Evolutionary conservation across 2,888 invertebrate genomes (phyloP).

Genomic region (Erebia aethiops): DNA sequence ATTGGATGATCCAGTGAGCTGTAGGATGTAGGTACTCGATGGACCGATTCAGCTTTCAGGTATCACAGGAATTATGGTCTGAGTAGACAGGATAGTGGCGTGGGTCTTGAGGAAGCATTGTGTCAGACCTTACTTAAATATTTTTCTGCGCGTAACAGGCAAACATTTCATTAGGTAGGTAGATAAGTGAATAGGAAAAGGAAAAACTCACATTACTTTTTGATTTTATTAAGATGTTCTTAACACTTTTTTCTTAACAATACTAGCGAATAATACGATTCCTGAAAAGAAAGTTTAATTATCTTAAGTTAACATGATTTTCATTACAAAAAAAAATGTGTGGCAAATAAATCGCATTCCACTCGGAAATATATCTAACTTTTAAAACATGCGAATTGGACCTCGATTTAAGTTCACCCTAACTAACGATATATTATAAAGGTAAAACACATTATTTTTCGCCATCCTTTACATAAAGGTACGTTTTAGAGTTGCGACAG

Average conservation of each 20-base stretch:
- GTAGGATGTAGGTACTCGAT: slow-evolving; percentile 78
- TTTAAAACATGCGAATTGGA: slow-evolving; percentile 80
- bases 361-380: slow-evolving; percentile 62
- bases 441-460: slow-evolving; percentile 46
- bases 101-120: slow-evolving; percentile 77
- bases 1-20: slow-evolving; percentile 79
- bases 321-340: slow-evolving; percentile 67
- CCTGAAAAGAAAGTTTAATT: slow-evolving; percentile 73
- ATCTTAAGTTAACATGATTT: slow-evolving; percentile 78
- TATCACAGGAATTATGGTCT: slow-evolving; percentile 76
- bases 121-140: slow-evolving; percentile 39
- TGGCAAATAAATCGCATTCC: slow-evolving; percentile 58
- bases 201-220: slow-evolving; percentile 60
- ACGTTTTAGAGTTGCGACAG: slow-evolving; percentile 11
- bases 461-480: slow-evolving; percentile 28
- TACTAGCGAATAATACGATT: slow-evolving; percentile 79
- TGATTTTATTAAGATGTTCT: slow-evolving; percentile 76
- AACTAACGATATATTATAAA: slow-evolving; percentile 63
- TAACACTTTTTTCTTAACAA: slow-evolving; percentile 78
- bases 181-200: slow-evolving; percentile 35
- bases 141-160: slow-evolving; percentile 42
- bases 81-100: slow-evolving; percentile 77
- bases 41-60: slow-evolving; percentile 73
- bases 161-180: slow-evolving; percentile 40
- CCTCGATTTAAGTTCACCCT: slow-evolving; percentile 78